These are phyloP conservation scores for Falco cherrug DNA, from an alignment of 2,797 vertebrate genomes.

Conservation along the genomic window DNA sequence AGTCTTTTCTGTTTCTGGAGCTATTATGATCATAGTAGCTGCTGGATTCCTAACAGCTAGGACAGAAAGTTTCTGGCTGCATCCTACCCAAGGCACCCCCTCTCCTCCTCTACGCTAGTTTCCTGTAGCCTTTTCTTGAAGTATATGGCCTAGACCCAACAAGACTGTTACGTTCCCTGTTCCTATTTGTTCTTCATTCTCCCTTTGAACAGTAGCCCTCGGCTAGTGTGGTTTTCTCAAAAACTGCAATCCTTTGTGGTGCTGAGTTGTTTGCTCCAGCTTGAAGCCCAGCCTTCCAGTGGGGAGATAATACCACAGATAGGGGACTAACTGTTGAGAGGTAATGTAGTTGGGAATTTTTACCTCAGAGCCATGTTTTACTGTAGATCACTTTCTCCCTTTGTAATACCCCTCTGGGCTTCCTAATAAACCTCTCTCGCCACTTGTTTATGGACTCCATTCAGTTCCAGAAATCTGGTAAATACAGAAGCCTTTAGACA, in stretches of 20 bases:
- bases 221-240: background rate
- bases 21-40: background rate
- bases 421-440: background rate
- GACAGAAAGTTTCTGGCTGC: background rate
- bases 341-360: background rate
- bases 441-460: slow-evolving; percentile 31
- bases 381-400: background rate
- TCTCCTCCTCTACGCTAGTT: background rate
- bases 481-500: slow-evolving; percentile 59
- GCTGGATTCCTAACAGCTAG: background rate
- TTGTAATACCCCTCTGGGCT: background rate
- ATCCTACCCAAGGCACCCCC: background rate
- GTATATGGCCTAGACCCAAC: background rate
- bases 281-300: background rate
- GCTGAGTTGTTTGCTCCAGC: background rate
- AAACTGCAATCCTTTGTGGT: background rate
- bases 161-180: background rate
- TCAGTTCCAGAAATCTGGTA: slow-evolving; percentile 61
- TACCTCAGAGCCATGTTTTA: background rate
- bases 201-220: background rate
- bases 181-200: background rate
- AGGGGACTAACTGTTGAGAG: background rate
- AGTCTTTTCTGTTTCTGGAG: background rate
- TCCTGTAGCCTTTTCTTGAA: background rate
- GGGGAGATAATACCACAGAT: background rate